A percentile compares a stretch with the other conserved stretches of the same genome.
Evolutionary conservation across 2,888 invertebrate species (phyloP).

Genomic region (Apotomis turbidana): DNA sequence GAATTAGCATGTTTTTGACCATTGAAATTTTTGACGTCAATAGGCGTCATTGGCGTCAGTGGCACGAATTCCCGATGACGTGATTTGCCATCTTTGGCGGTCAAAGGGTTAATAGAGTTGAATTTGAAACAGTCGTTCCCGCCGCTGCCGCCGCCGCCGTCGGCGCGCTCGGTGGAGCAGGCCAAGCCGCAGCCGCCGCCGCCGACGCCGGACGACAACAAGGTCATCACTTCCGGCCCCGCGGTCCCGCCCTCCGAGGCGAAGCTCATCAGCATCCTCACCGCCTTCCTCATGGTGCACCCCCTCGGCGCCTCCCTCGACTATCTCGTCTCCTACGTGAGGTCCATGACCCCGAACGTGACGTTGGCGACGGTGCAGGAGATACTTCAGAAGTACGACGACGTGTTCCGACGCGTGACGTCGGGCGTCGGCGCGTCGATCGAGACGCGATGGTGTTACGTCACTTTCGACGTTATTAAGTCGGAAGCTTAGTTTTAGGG

Average conservation of each 20-base stretch:
- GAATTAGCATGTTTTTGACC: no score
- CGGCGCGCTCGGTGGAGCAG: slow-evolving; percentile 41
- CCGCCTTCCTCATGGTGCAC: slow-evolving; percentile 72
- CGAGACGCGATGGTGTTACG: slow-evolving; percentile 64
- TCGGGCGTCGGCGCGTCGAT: slow-evolving; percentile 61
- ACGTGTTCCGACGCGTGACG: slow-evolving; percentile 61
- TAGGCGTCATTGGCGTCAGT: no score
- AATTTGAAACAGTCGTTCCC: slow-evolving; percentile 44
- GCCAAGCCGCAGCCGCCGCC: slow-evolving; percentile 49
- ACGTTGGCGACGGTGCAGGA: slow-evolving; percentile 58
- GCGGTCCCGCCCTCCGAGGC: slow-evolving; percentile 60
- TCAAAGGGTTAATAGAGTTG: no score
- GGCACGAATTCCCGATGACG: no score
- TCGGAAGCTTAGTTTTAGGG: slow-evolving; percentile 41
- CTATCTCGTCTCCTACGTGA: slow-evolving; percentile 66
- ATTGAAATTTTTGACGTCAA: no score
- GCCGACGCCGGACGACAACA: slow-evolving; percentile 51
- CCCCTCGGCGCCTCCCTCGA: slow-evolving; percentile 69
- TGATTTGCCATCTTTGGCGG: no score
- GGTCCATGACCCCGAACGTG: slow-evolving; percentile 60
- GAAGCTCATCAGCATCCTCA: slow-evolving; percentile 70
- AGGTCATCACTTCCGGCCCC: slow-evolving; percentile 46
- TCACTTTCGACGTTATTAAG: slow-evolving; percentile 62
- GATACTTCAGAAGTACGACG: slow-evolving; percentile 60
- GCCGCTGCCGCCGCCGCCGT: slow-evolving; percentile 53